phyloP scores from a whole-genome alignment of 2,797 vertebrate species.

The Pogonophryne albipinna region DNA sequence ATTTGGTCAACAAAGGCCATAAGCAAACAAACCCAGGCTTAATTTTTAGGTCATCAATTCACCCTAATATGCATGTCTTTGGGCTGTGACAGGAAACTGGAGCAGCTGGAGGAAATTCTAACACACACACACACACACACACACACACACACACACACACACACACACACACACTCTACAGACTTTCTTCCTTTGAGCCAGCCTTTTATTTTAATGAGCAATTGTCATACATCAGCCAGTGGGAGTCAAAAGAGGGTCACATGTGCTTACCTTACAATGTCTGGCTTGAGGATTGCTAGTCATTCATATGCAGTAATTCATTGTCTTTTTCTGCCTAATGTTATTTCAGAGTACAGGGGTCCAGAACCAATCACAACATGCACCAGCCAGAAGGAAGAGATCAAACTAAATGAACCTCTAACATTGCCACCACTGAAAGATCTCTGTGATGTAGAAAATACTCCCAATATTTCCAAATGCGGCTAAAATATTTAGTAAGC shows the following conservation, averaged over 20 bases:
- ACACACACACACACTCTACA: background rate
- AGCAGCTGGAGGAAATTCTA: background rate
- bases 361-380: conserved; percentile 10
- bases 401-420: conserved; percentile 10
- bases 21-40: background rate
- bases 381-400: conserved; percentile 1
- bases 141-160: no score
- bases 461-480: conserved; percentile 18
- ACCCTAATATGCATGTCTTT: conserved; percentile 1
- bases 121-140: no score
- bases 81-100: background rate
- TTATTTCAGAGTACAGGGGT: background rate
- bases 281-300: background rate
- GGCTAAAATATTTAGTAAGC: conserved; percentile 10
- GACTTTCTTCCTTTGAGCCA: background rate
- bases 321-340: background rate
- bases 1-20: background rate
- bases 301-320: conserved; percentile 5
- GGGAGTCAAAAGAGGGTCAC: background rate
- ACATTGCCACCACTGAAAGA: conserved; percentile 13
- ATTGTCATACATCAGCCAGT: background rate
- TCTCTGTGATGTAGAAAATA: conserved; percentile 3
- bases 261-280: background rate
- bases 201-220: conserved; percentile 17
- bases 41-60: background rate